Conservation (phyloP, 2,113 vertebrate species). For the Rhineura floridana region DNA sequence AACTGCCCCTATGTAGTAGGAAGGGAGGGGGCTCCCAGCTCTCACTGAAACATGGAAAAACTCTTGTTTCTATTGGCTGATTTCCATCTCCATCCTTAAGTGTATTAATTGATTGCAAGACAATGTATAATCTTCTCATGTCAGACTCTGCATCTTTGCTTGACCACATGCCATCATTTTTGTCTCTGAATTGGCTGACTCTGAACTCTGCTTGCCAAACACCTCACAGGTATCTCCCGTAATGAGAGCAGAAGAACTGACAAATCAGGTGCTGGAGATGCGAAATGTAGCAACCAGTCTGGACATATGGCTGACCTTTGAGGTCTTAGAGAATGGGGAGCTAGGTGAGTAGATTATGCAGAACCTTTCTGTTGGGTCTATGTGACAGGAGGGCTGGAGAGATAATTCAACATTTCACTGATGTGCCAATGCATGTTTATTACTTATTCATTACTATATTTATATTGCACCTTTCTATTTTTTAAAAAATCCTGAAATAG, state of each 20-base stretch:
- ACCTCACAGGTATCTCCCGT: constrained; percentile 88
- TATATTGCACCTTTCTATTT: not conserved
- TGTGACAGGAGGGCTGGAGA: fast-evolving
- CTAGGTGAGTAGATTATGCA: constrained; percentile 82
- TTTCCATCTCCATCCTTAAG: constrained; percentile 1
- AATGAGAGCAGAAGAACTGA: constrained; percentile 94
- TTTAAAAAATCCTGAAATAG: not conserved
- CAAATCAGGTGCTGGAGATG: constrained; percentile 96
- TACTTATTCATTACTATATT: not conserved
- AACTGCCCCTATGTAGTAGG: not conserved
- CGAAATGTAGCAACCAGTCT: constrained; percentile 85
- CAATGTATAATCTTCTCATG: not conserved
- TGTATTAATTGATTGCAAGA: not conserved
- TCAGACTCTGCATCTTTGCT: not conserved
- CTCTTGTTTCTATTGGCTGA: not conserved
- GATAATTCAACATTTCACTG: not conserved
- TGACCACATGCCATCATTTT: not conserved
- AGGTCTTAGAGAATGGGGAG: constrained; percentile 91
- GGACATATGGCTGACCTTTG: constrained; percentile 94
- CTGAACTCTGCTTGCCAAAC: not conserved
- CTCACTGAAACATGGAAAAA: not conserved
- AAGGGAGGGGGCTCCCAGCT: not conserved
- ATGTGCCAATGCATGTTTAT: not conserved
- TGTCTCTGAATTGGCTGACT: not conserved
- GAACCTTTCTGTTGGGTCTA: not conserved